A percentile compares a stretch with the other conserved stretches of the same genome.
These are phyloP conservation scores for Podabrus alpinus DNA, from an alignment of 2,888 invertebrate genomes.

Conservation along the genomic window DNA sequence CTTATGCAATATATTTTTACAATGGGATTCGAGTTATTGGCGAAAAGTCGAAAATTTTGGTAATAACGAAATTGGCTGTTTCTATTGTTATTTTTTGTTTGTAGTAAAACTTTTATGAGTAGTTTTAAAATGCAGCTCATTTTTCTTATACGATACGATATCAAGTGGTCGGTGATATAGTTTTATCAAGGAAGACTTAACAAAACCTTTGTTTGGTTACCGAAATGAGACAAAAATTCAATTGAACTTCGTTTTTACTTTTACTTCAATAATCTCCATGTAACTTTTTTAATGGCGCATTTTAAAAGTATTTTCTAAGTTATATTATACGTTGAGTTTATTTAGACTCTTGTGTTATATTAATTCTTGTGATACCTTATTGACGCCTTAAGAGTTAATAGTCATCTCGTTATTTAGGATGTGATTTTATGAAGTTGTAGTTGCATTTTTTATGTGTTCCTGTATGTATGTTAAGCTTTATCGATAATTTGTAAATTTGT, in stretches of 20 bases:
- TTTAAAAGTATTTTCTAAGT: not conserved
- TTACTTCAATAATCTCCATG: too few species aligned
- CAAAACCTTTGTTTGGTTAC: not conserved
- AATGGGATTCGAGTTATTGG: not conserved
- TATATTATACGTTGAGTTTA: conserved; percentile 5
- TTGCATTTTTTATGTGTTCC: conserved; percentile 22
- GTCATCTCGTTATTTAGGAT: conserved; percentile 19
- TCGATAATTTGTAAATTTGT: not conserved
- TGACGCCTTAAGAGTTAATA: conserved; percentile 16
- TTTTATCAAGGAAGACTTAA: not conserved
- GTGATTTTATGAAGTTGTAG: conserved; percentile 16
- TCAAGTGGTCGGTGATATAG: not conserved
- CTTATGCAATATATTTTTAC: not conserved
- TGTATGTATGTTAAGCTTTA: conserved; percentile 10
- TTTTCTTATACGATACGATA: not conserved
- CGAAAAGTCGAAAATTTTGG: not conserved
- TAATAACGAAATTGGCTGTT: conserved; percentile 1
- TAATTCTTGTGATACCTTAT: conserved; percentile 30
- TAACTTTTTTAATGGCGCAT: not conserved
- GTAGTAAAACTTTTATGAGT: not conserved
- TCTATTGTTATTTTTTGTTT: not conserved
- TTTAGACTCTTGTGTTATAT: conserved; percentile 10
- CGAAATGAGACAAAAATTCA: too few species aligned
- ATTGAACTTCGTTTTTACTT: too few species aligned
- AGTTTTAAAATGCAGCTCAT: not conserved